Conservation (phyloP, 1,140 invertebrate species). For the Atopsyche davidsoni region DNA sequence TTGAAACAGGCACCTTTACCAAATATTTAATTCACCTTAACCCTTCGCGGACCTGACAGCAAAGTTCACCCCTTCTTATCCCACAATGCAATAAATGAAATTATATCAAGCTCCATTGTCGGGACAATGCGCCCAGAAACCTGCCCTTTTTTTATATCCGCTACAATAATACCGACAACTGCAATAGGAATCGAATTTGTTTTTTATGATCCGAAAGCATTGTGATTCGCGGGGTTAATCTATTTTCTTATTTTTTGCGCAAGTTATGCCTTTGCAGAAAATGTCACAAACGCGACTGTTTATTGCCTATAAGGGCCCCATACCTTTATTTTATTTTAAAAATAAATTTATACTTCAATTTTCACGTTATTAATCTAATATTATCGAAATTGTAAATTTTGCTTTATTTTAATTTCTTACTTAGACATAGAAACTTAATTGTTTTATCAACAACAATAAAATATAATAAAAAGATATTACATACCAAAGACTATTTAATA, state of each 20-base stretch:
- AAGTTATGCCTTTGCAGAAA: background rate
- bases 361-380: too few species aligned
- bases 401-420: too few species aligned
- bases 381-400: too few species aligned
- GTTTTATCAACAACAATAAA: too few species aligned
- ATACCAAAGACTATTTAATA: too few species aligned
- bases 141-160: slow-evolving; percentile 26
- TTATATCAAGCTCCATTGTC: slow-evolving; percentile 29
- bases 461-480: too few species aligned
- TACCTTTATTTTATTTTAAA: too few species aligned
- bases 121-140: slow-evolving; percentile 21
- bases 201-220: slow-evolving; percentile 27
- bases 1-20: too few species aligned
- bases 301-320: too few species aligned
- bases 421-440: too few species aligned
- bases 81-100: slow-evolving; percentile 30
- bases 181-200: slow-evolving; percentile 31
- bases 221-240: slow-evolving; percentile 23
- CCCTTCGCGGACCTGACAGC: slow-evolving; percentile 11
- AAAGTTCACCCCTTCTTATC: slow-evolving; percentile 16
- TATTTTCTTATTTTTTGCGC: slow-evolving; percentile 10
- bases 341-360: too few species aligned
- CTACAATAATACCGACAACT: slow-evolving; percentile 24
- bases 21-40: too few species aligned
- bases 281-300: slow-evolving; percentile 6